Base-by-base conservation (phyloP, 2,113 vertebrate genomes). In the Xiphias gladius region DNA sequence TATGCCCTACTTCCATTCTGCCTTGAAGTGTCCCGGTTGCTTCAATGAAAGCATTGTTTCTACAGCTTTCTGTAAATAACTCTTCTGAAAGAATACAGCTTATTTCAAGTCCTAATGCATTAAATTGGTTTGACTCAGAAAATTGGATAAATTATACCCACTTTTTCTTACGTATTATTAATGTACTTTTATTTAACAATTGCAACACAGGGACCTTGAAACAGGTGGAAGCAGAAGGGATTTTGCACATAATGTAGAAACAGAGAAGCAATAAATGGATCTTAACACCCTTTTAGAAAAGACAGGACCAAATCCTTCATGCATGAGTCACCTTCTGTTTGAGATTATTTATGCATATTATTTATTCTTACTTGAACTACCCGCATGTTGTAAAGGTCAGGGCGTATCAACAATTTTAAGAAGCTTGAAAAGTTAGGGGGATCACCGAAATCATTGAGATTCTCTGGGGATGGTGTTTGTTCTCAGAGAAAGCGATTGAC, bases 311-410 rank as follows among this genome's bases (percentile, higher is more conserved):
- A 86, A 85, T 80, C 88, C 83, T 90, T 88, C 66, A 91, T 1
- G 84, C 80, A 46, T 84, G 82, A 88, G 62, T 86, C 85, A 79
- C 87, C 84, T 87, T 88, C 69, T 84, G 74, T 82, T 84, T 73
- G 48, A 86, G 67, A 83, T 73, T 73, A 85, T 85, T 86, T 91
- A 86, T 90, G 87, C 84, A 84, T 61, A 88, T 88, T 80, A 85
- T 82, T 93, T 83, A 91, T 90, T 90, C 77, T 84, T 85, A 37
- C 76, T 79, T 55, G 81, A 66, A 80, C 85, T 64, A 28, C 76
- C 76, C 88, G 73, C 84, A 84, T 85, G 83, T 67, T 79, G 62
- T 70, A 86, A 86, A 90, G 85, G 91, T 90, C 71, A 82, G 28
- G 39, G 12, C 26, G 5, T 59, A 75, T 37, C 65, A 59, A 66